Evolutionary conservation across 2,888 invertebrate genomes (phyloP), one percentile per base, ranked within the genome.

Genomic region (Dasysyrphus albostriatus): DNA sequence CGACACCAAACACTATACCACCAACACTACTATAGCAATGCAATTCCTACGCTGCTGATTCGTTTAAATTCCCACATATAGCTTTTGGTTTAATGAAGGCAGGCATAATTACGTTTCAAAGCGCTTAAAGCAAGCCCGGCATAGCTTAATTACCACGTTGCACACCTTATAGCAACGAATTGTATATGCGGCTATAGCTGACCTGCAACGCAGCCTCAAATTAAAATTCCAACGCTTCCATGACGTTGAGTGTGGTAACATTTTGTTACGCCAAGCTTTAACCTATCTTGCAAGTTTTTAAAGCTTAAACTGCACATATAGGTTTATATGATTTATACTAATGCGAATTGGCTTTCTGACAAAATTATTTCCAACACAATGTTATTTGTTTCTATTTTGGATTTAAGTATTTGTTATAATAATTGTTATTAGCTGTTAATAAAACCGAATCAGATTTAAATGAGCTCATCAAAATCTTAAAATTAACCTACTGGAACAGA

Each of bases 171-270:
- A 24, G 24, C 24, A 76, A 58, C 47, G n/a, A 5, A 42, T 24
- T 10, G 1, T 19, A n/a, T 44, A n/a, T 47, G 19, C 5, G 12
- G 56, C 39, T 63, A 32, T 39, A 49, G 69, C 47, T 85, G 85
- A 85, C 85, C 85, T 85, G 85, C 67, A 85, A 72, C 76, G n/a
- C 79, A 80, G 80, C 59, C 59, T 84, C 80, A 80, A 85, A 85
- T 85, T 85, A 85, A 85, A 85, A 85, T 85, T 85, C 85, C 85
- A 77, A 42, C n/a, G 44, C 63, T 79, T 69, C 59, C 59, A 72
- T 16, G 72, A 58, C 12, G 42, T 42, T 73, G 79, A 75, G 54
- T 81, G 67, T 85, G 76, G 67, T n/a, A 81, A 81, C 32, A 69
- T 63, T 65, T 44, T 49, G 58, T 79, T 74, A 39, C 39, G 56